phyloP scores from a whole-genome alignment of 2,888 invertebrate species.

The Xylota segnis region DNA sequence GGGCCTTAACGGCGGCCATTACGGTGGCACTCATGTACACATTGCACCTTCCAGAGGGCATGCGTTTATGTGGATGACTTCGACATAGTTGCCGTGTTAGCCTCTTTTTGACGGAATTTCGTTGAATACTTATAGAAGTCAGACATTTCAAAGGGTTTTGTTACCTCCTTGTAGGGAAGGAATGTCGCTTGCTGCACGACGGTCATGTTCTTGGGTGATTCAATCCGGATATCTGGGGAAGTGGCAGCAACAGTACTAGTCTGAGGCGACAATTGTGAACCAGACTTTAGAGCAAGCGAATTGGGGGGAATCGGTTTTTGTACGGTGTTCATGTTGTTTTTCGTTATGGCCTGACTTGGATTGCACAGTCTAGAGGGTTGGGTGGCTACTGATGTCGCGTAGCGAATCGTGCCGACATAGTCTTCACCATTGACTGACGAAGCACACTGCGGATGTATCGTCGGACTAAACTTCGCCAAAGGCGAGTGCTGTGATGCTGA shows the following conservation, averaged over 20 bases:
- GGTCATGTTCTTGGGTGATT: constrained; percentile 93
- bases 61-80: constrained; percentile 39
- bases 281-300: constrained; percentile 14
- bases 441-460: constrained; percentile 24
- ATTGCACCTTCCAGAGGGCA: not conserved
- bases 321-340: constrained; percentile 15
- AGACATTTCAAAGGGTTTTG: constrained; percentile 98
- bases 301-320: constrained; percentile 27
- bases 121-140: constrained; percentile 99
- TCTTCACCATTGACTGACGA: constrained; percentile 42
- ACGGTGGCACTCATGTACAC: constrained; percentile 34
- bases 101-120: constrained; percentile 90
- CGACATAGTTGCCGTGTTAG: constrained; percentile 67
- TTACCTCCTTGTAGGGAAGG: constrained; percentile 96
- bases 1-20: constrained; percentile 25
- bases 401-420: constrained; percentile 33
- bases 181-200: constrained; percentile 95
- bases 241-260: constrained; percentile 74
- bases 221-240: constrained; percentile 86
- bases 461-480: constrained; percentile 35
- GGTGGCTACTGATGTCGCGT: constrained; percentile 39
- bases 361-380: constrained; percentile 44
- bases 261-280: constrained; percentile 61
- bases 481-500: constrained; percentile 6
- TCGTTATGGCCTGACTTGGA: constrained; percentile 42